These are phyloP conservation scores for Phymatocera aterrima DNA, from an alignment of 2,888 invertebrate species.

Conservation along the genomic window DNA sequence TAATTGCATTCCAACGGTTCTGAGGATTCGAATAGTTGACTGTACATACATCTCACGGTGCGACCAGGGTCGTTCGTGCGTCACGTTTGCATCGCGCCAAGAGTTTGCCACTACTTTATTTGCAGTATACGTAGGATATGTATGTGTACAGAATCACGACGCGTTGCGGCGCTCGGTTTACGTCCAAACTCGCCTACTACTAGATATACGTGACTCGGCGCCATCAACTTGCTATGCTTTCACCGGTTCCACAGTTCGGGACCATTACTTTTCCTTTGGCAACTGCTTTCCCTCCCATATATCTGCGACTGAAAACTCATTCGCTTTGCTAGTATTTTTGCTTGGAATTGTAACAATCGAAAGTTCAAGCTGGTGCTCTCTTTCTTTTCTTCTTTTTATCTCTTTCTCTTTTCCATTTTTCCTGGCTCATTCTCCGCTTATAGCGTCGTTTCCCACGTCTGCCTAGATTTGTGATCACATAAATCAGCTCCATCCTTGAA, in stretches of 20 bases:
- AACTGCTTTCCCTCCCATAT: neutral
- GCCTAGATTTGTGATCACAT: no score
- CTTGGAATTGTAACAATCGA: neutral
- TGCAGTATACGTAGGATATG: neutral
- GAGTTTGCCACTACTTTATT: slow-evolving; percentile 28
- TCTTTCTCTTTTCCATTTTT: neutral
- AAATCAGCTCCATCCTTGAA: no score
- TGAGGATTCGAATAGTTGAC: no score
- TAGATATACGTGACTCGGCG: slow-evolving; percentile 27
- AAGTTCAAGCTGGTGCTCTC: neutral
- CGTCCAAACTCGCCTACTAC: slow-evolving; percentile 22
- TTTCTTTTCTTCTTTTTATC: no score
- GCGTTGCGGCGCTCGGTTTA: slow-evolving; percentile 13
- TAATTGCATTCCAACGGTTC: no score
- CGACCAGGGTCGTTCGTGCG: slow-evolving; percentile 30
- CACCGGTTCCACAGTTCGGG: slow-evolving; percentile 17
- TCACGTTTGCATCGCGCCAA: slow-evolving; percentile 17
- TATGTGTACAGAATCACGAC: slow-evolving; percentile 13
- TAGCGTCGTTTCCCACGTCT: no score
- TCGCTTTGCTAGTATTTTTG: neutral
- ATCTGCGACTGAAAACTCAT: neutral
- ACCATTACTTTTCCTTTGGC: slow-evolving; percentile 14
- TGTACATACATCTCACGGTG: neutral
- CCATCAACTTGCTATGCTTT: slow-evolving; percentile 29
- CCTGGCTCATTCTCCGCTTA: neutral